Evolutionary conservation across 2,888 invertebrate species (phyloP).

Genomic region (Hemistola chrysoprasaria): DNA sequence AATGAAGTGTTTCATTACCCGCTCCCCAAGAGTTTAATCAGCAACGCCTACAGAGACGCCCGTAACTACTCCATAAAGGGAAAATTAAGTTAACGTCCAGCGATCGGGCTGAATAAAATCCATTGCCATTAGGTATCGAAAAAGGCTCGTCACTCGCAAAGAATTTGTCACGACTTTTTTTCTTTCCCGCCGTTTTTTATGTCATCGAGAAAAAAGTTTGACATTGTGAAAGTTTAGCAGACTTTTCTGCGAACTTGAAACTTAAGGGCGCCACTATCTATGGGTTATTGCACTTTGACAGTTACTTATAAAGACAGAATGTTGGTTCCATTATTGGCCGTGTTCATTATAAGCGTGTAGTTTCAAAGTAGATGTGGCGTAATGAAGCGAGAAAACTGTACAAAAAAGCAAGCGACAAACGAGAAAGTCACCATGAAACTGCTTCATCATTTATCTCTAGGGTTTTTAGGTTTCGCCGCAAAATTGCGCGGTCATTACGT

Average conservation of each 20-base stretch:
- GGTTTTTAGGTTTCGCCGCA: conserved; percentile 19
- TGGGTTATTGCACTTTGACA: too few species aligned
- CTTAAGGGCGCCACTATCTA: too few species aligned
- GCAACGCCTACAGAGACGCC: not conserved
- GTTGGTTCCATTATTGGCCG: too few species aligned
- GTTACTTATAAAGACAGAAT: too few species aligned
- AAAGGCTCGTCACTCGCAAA: conserved; percentile 14
- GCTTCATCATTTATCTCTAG: conserved; percentile 21
- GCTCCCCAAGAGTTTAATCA: conserved; percentile 16
- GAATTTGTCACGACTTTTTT: conserved; percentile 2
- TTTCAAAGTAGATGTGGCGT: conserved; percentile 10
- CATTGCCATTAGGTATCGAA: conserved; percentile 20
- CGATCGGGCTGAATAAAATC: conserved; percentile 30
- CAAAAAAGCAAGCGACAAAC: conserved; percentile 29
- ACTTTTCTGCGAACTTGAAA: too few species aligned
- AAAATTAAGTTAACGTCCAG: conserved; percentile 18
- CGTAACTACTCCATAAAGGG: conserved; percentile 17
- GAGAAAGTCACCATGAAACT: conserved; percentile 26
- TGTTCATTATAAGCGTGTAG: too few species aligned
- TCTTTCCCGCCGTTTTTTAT: conserved; percentile 5
- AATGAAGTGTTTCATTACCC: not conserved
- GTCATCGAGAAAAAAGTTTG: conserved; percentile 3
- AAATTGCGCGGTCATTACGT: conserved; percentile 4
- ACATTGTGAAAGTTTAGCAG: too few species aligned
- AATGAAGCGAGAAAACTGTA: conserved; percentile 29